A percentile compares a stretch with the other conserved stretches of the same genome.
Conservation (phyloP, 2,888 invertebrate genomes). For the Hanleya hanleyi region DNA sequence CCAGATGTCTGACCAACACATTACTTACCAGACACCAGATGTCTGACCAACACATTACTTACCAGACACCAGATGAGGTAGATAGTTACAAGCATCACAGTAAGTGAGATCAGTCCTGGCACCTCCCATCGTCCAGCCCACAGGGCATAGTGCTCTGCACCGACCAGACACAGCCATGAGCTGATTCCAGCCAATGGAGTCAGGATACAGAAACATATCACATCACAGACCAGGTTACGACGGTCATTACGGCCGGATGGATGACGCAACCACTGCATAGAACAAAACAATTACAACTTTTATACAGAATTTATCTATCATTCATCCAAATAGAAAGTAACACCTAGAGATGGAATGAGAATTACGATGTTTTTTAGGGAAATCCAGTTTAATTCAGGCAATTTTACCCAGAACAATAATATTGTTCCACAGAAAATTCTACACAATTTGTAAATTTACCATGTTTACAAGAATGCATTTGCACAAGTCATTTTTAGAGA, state of each 20-base stretch:
- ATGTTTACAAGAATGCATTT: too few relatives aligned
- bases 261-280: constrained; percentile 77
- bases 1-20: not conserved
- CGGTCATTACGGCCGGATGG: constrained; percentile 73
- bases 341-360: too few relatives aligned
- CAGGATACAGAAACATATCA: constrained; percentile 77
- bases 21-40: not conserved
- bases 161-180: constrained; percentile 75
- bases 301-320: too few relatives aligned
- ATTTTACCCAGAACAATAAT: too few relatives aligned
- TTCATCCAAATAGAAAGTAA: too few relatives aligned
- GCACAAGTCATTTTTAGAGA: too few relatives aligned
- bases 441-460: too few relatives aligned
- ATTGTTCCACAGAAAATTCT: too few relatives aligned
- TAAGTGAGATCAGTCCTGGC: constrained; percentile 56
- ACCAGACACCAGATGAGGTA: constrained; percentile 63
- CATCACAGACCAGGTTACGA: constrained; percentile 76
- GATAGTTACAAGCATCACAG: constrained; percentile 53
- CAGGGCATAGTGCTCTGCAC: constrained; percentile 66
- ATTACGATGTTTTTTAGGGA: too few relatives aligned
- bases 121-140: constrained; percentile 46
- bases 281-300: too few relatives aligned
- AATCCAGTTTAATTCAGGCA: too few relatives aligned
- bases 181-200: constrained; percentile 78
- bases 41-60: constrained; percentile 25